phyloP scores from a whole-genome alignment of 2,888 invertebrate species.

The Slavum lentiscoides region DNA sequence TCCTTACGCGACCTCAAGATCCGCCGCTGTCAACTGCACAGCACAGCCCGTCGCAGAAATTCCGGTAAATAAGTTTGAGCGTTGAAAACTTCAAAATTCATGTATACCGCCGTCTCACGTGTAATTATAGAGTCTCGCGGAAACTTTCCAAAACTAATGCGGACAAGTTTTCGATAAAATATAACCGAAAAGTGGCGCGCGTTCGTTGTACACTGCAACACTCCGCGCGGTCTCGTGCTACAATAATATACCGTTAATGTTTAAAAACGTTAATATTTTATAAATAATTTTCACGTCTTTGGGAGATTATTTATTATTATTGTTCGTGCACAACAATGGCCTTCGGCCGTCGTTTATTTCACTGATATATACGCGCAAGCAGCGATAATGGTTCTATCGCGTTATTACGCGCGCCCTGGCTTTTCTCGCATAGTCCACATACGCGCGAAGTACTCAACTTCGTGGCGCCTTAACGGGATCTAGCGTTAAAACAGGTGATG shows the following conservation, averaged over 20 bases:
- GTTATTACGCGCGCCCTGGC: no score
- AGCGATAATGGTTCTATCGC: no score
- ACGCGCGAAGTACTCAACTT: no score
- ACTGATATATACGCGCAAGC: no score
- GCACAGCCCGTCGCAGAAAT: not conserved
- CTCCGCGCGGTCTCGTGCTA: not conserved
- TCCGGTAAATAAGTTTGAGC: slow-evolving; percentile 11
- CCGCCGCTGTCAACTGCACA: no score
- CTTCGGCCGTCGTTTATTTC: no score
- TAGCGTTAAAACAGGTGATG: no score
- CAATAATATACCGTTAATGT: not conserved
- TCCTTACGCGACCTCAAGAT: no score
- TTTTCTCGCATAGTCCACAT: no score
- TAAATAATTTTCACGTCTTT: not conserved
- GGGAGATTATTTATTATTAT: not conserved
- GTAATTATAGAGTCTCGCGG: not conserved
- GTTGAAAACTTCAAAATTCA: slow-evolving; percentile 15
- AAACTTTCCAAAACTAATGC: slow-evolving; percentile 18
- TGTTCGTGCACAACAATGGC: not conserved
- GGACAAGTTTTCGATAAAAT: slow-evolving; percentile 29
- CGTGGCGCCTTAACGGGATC: no score
- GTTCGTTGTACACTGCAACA: no score
- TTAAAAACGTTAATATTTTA: not conserved
- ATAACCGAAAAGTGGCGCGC: not conserved
- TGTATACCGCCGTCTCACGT: not conserved